Base-by-base conservation (phyloP, 2,888 invertebrate genomes). In the Heliconius charithonia region DNA sequence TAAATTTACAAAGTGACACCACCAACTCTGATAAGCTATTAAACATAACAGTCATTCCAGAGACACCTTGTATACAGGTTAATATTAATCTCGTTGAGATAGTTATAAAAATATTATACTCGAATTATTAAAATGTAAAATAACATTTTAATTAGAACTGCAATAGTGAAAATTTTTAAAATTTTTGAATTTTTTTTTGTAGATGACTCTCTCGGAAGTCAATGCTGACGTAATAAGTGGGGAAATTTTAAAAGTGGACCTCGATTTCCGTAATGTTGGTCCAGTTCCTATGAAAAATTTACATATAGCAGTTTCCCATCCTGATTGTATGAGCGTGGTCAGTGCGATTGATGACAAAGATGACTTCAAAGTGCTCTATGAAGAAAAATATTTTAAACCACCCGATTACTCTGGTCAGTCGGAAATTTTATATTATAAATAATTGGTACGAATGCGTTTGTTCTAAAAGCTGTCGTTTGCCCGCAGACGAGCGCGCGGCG, bases 1-100 rank as follows among this genome's bases (percentile, higher is more conserved):
- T 96, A 94, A 96, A 82, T 94, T 96, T 84, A 88, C 80, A 85
- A 3, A 83, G 87, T 63, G 87, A 95, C 82, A 91, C 96, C 27
- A 96, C 96, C 85, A 95, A 94, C 13, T 91, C 92, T 25, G 97
- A 98, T 88, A 96, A 96, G 83, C 95, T 97, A 82, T 94, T 99
- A 76, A 96, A 97, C 83, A 96, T 98, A 78, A 96, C 96, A 82
- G 96, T 99, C 75, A 96, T 97, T 70, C 97, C 97, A 22, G 96
- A 97, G 83, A 97, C 98, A 81, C 98, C 99, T 0, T 97, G 97
- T 86, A 93, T 99, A 86, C 97, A 98, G 96, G 97, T 67, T 51
- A 72, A 6, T 56, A 45, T 51, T 51, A 66, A 6, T 32, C 65
- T 65, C 19, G 32, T 22, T 37, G 32, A 9, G 16, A 29, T 16